A percentile compares a stretch with the other conserved stretches of the same genome.
These are phyloP conservation scores for Eidolon dupreanum DNA, from an alignment of 2,797 vertebrate species.

Conservation along the genomic window DNA sequence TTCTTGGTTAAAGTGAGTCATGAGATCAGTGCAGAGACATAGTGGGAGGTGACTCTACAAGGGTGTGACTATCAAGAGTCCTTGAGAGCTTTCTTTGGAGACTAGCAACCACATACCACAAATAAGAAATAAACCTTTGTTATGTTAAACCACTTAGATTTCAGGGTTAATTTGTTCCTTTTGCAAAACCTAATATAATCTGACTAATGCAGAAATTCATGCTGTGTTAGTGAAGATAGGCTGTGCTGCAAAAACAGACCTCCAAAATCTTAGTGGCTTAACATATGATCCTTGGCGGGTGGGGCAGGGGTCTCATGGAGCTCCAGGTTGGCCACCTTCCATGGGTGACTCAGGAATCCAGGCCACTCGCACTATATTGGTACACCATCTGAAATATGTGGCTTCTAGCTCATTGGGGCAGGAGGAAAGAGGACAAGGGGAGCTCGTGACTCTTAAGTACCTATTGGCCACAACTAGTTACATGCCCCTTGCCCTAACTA, in stretches of 20 bases:
- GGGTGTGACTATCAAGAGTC: background rate
- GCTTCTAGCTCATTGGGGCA: background rate
- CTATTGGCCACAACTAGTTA: background rate
- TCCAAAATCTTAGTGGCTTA: background rate
- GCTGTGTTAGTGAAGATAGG: conserved; percentile 20
- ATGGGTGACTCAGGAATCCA: background rate
- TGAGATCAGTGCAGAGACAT: background rate
- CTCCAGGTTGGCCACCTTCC: background rate
- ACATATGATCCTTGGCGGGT: background rate
- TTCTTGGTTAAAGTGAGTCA: background rate
- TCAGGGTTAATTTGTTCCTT: conserved; percentile 50
- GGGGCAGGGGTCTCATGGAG: background rate
- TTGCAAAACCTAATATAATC: conserved; percentile 40
- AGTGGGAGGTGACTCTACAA: background rate
- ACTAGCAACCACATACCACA: background rate
- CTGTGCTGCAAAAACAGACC: background rate
- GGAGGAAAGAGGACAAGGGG: background rate
- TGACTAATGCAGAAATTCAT: conserved; percentile 39
- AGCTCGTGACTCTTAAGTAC: background rate
- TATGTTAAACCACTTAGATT: conserved; percentile 37
- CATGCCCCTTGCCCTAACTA: background rate
- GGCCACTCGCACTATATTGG: background rate
- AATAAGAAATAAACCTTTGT: conserved; percentile 29
- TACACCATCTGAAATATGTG: background rate
- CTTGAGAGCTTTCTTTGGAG: background rate